Evolutionary conservation across 1,140 invertebrate genomes (phyloP).

Genomic region (Contarinia nasturtii): DNA sequence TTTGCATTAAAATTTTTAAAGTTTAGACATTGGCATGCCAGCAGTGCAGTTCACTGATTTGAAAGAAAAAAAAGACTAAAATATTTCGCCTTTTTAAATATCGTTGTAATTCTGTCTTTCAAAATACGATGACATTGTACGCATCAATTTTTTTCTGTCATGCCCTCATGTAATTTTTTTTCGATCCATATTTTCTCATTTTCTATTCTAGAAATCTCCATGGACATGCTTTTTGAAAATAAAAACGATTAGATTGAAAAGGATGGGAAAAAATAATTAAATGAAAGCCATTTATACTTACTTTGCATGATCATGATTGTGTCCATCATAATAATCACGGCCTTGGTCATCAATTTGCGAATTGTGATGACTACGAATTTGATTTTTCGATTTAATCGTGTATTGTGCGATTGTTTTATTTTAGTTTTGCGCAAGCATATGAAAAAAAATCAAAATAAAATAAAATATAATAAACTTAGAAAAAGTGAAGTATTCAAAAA

Average conservation of each 20-base stretch:
- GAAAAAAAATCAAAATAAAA: not conserved
- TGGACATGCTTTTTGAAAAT: not conserved
- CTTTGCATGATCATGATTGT: constrained; percentile 3
- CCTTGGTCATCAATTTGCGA: not conserved
- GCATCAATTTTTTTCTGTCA: no score
- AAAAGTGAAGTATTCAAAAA: not conserved
- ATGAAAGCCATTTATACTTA: not conserved
- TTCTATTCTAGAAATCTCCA: not conserved
- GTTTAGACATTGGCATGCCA: no score
- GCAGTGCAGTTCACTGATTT: no score
- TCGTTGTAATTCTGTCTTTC: no score
- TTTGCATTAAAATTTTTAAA: no score
- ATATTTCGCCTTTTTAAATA: no score
- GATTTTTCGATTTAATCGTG: not conserved
- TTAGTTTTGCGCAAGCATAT: no score
- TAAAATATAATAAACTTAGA: not conserved
- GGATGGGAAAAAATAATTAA: not conserved
- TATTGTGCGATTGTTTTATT: no score
- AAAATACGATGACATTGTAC: no score
- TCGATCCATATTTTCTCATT: not conserved
- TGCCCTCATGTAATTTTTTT: not conserved
- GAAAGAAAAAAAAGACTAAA: no score
- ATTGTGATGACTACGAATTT: not conserved
- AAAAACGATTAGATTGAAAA: not conserved
- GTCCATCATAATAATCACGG: constrained; percentile 5